Percentiles rank a stretch among this genome's conserved stretches.
phyloP scores from a whole-genome alignment of 2,888 invertebrate species.

The Meliscaeva auricollis region DNA sequence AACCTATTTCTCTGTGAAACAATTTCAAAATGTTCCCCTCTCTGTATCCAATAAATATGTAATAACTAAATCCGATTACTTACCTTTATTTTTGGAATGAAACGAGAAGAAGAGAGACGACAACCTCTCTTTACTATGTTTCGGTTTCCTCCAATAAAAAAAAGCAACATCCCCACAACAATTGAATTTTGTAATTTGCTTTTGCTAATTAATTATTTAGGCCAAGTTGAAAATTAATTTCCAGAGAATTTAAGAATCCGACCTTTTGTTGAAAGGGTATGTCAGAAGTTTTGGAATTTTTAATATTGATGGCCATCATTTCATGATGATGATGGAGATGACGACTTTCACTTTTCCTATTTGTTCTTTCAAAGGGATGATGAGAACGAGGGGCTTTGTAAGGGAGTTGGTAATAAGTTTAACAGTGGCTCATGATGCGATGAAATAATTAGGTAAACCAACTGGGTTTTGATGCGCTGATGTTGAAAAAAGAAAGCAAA shows the following conservation, averaged over 20 bases:
- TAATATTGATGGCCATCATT: conserved; percentile 61
- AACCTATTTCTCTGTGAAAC: neutral
- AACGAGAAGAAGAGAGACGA: neutral
- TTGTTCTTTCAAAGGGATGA: neutral
- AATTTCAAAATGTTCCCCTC: conserved; percentile 61
- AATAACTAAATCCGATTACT: conserved; percentile 75
- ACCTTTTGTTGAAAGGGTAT: conserved; percentile 69
- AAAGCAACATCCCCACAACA: conserved; percentile 76
- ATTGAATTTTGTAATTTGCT: conserved; percentile 84
- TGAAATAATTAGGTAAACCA: conserved; percentile 61
- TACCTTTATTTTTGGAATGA: conserved; percentile 9
- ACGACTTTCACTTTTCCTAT: conserved; percentile 57
- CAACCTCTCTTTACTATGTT: neutral
- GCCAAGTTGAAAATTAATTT: conserved; percentile 84
- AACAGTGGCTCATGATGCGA: conserved; percentile 46
- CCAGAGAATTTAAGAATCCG: conserved; percentile 78
- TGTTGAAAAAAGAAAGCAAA: neutral
- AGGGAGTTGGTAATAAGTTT: conserved; percentile 22
- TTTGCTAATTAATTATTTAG: conserved; percentile 83
- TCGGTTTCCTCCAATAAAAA: neutral
- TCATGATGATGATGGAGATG: neutral
- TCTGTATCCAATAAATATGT: conserved; percentile 55
- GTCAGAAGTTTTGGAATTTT: conserved; percentile 74
- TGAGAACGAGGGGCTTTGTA: neutral
- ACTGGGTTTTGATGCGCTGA: neutral